Evolutionary conservation across 2,797 vertebrate species (phyloP), one percentile per base, ranked within the genome.

Genomic region (Coregonus suidteri): DNA sequence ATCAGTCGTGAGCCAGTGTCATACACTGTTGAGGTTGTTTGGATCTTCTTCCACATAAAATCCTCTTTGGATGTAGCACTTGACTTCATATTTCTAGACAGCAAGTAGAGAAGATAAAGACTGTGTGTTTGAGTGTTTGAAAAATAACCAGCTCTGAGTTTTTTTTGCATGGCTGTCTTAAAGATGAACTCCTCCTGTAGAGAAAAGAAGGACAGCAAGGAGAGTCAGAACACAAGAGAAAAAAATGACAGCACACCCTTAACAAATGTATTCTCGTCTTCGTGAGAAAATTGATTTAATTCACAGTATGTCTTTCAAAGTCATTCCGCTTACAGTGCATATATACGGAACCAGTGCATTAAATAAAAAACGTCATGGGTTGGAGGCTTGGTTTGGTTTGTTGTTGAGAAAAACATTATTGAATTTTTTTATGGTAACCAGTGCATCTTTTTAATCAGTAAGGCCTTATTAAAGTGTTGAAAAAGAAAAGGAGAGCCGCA

Each of bases 391-490:
- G 30, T 3, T 53, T 62, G 59, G n/a, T 64, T 30, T 25, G 59
- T 47, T 15, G n/a, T 47, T 15, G 9, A 15, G 47, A 51, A 53
- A 64, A 71, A 65, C 62, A 37, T 16, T 62, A 70, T 79, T 51
- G 65, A 71, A 73, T 79, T 75, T 37, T 52, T 59, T 77, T 56
- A 62, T 59, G 62, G 77, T 16, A 35, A 3, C 18, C 51, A 18
- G 52, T 4, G 52, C 47, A 64, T 73, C 69, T 30, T 68, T 53
- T 6, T 14, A 31, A 47, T 30, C 9, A 11, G 52, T 53, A 31
- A 54, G 53, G 7, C 52, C 71, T 56, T 73, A 20, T 54, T 73
- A 73, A 56, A 54, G 30, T 54, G 53, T 76, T 41, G 77, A 77
- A 75, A 25, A 25, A 25, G 25, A 25, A 25, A 25, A 25, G 25